Conservation (phyloP, 2,113 vertebrate genomes). For the Podarcis muralis region DNA sequence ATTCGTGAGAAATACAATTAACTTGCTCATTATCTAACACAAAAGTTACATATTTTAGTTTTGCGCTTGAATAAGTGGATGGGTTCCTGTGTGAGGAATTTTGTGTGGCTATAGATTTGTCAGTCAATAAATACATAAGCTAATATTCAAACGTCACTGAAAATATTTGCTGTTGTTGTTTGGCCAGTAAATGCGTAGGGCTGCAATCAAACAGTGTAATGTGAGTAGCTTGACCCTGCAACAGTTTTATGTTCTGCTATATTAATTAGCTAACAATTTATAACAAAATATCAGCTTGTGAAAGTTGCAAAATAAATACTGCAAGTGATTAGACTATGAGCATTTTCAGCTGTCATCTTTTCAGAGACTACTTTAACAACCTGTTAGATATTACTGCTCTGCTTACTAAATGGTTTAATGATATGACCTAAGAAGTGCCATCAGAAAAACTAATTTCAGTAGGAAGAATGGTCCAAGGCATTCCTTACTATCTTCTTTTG, state of each 20-base stretch:
- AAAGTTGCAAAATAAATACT: slow-evolving; percentile 43
- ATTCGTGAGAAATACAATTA: slow-evolving; percentile 58
- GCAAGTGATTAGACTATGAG: slow-evolving; percentile 26
- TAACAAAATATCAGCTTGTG: slow-evolving; percentile 6
- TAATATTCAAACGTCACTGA: slow-evolving; percentile 10
- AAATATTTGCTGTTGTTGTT: slow-evolving; percentile 28
- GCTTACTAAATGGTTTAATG: neutral
- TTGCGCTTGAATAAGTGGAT: slow-evolving; percentile 49
- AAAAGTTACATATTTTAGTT: slow-evolving; percentile 71
- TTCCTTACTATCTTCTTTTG: slow-evolving; percentile 41
- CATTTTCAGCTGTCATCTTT: slow-evolving; percentile 30
- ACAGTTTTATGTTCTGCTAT: slow-evolving; percentile 23
- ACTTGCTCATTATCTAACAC: slow-evolving; percentile 67
- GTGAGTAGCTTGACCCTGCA: slow-evolving; percentile 15
- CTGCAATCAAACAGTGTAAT: neutral
- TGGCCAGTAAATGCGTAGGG: neutral
- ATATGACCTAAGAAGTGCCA: slow-evolving; percentile 29
- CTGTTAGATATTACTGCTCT: slow-evolving; percentile 39
- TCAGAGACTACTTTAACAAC: slow-evolving; percentile 21
- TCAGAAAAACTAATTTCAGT: slow-evolving; percentile 43
- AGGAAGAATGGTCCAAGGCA: slow-evolving; percentile 42
- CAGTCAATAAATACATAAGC: slow-evolving; percentile 22
- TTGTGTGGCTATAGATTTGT: neutral
- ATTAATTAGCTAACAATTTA: slow-evolving; percentile 31
- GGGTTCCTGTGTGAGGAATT: neutral